Evolutionary conservation across 2,113 vertebrate species (phyloP).

Genomic region (Lampris incognitus): DNA sequence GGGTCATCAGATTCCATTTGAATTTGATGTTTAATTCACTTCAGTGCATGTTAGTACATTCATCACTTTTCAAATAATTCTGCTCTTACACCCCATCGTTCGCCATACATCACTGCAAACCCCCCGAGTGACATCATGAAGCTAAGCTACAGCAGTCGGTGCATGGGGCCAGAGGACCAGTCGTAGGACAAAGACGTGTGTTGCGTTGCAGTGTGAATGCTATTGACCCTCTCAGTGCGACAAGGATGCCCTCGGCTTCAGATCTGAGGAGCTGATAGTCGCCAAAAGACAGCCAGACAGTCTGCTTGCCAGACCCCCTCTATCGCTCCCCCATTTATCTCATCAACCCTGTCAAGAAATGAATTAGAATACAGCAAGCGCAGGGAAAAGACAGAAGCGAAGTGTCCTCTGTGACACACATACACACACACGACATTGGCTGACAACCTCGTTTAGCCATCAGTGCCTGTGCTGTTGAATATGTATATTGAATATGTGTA

Average conservation of each 20-base stretch:
- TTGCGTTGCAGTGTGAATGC: conserved; percentile 49
- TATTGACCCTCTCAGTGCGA: conserved; percentile 61
- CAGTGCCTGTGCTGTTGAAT: conserved; percentile 37
- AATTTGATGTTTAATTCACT: no score
- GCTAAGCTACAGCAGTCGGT: conserved; percentile 18
- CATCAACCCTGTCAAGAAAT: conserved; percentile 70
- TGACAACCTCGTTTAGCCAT: conserved; percentile 41
- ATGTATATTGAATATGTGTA: conserved; percentile 53
- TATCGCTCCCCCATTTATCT: conserved; percentile 67
- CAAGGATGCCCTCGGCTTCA: conserved; percentile 43
- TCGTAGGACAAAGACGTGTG: conserved; percentile 56
- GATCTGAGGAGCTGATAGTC: conserved; percentile 67
- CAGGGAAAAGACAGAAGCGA: conserved; percentile 25
- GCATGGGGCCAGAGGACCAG: conserved; percentile 39
- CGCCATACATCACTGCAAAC: conserved; percentile 18
- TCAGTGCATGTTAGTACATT: not conserved
- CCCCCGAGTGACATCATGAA: conserved; percentile 35
- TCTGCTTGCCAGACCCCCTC: conserved; percentile 60
- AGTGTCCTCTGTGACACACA: conserved; percentile 30
- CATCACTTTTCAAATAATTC: not conserved
- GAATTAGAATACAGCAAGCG: conserved; percentile 59
- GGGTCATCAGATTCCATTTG: no score
- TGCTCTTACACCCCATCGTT: conserved; percentile 2
- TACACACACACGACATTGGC: conserved; percentile 29
- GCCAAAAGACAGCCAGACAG: conserved; percentile 31